These are phyloP conservation scores for Thunnus maccoyii DNA, from an alignment of 2,113 vertebrate species.

Conservation along the genomic window DNA sequence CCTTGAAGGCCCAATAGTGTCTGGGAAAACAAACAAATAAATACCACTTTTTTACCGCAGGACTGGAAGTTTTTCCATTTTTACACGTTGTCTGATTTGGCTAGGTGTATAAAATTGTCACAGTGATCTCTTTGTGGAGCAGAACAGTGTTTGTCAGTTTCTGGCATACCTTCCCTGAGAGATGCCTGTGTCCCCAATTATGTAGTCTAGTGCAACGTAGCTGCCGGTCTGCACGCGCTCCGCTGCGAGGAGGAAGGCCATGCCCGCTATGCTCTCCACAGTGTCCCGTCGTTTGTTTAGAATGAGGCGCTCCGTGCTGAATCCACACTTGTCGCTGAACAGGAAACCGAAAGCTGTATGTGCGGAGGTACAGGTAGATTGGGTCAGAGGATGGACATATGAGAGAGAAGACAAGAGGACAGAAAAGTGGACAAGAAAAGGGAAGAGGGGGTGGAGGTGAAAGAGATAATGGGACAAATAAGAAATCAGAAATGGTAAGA, in stretches of 20 bases:
- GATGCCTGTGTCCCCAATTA: slow-evolving; percentile 93
- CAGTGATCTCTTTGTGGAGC: too few species aligned
- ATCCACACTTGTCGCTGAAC: slow-evolving; percentile 96
- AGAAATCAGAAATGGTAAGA: neutral
- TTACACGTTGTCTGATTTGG: neutral
- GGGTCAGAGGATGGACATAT: neutral
- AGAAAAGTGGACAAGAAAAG: neutral
- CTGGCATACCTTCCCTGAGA: slow-evolving; percentile 87
- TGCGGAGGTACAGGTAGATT: neutral
- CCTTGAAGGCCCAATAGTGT: slow-evolving; percentile 95
- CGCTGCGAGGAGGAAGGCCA: slow-evolving; percentile 89
- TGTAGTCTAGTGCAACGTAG: slow-evolving; percentile 93
- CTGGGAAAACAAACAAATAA: slow-evolving; percentile 61
- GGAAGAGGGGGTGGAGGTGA: neutral
- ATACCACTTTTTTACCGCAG: neutral
- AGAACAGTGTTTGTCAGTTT: neutral
- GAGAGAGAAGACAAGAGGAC: neutral
- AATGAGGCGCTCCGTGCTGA: slow-evolving; percentile 90
- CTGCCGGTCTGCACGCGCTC: slow-evolving; percentile 93
- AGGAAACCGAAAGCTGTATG: slow-evolving; percentile 92
- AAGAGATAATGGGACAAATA: neutral
- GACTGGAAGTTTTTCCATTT: neutral
- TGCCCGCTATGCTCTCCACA: slow-evolving; percentile 93
- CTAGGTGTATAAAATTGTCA: too few species aligned
- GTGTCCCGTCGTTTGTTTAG: slow-evolving; percentile 89